Evolutionary conservation across 2,888 invertebrate species (phyloP).

Genomic region (Silvanus unidentatus): DNA sequence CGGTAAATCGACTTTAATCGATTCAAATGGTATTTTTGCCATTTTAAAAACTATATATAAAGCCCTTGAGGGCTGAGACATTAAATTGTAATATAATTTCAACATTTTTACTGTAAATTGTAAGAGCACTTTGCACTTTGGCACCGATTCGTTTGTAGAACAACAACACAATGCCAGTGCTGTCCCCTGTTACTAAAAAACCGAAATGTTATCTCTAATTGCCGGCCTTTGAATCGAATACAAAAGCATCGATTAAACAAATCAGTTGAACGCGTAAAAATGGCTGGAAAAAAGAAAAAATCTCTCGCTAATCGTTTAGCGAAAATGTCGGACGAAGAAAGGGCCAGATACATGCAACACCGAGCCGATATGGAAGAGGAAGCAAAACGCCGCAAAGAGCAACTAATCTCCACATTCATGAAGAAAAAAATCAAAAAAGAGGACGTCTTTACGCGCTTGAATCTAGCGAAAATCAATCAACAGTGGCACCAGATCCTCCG

Average conservation of each 20-base stretch:
- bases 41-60: slow-evolving; percentile 48
- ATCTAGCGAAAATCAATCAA: slow-evolving; percentile 79
- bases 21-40: slow-evolving; percentile 46
- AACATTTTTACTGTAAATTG: slow-evolving; percentile 22
- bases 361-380: slow-evolving; percentile 79
- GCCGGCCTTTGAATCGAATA: too few relatives aligned
- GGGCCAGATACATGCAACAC: slow-evolving; percentile 73
- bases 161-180: too few relatives aligned
- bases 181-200: too few relatives aligned
- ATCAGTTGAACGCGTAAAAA: slow-evolving; percentile 13
- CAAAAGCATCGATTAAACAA: too few relatives aligned
- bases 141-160: too few relatives aligned
- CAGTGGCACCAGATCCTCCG: slow-evolving; percentile 76
- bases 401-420: slow-evolving; percentile 71
- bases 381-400: slow-evolving; percentile 70
- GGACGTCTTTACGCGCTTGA: slow-evolving; percentile 70
- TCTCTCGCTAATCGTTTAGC: slow-evolving; percentile 69
- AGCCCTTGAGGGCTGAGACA: slow-evolving; percentile 52
- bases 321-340: slow-evolving; percentile 80
- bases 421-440: slow-evolving; percentile 83
- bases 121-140: too few relatives aligned
- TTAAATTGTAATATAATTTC: slow-evolving; percentile 43
- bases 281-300: slow-evolving; percentile 57
- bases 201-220: too few relatives aligned
- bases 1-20: slow-evolving; percentile 43